Base-by-base conservation (phyloP, 2,888 invertebrate species). In the Drosophila peninsularis region DNA sequence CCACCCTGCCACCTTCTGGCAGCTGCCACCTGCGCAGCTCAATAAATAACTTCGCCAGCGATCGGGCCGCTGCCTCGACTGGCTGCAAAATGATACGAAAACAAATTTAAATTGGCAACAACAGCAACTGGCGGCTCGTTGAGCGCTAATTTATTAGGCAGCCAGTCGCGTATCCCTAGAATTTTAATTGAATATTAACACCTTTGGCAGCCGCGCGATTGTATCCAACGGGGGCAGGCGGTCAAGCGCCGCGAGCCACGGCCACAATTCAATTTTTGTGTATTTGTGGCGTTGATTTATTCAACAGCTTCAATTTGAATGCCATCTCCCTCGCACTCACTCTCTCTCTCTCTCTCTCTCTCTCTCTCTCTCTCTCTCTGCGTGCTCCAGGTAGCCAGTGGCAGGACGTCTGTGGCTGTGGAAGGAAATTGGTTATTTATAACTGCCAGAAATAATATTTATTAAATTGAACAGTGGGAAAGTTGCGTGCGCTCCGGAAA, bases 111-210 rank as follows among this genome's bases (percentile, higher is more conserved):
- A 90, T 88, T 90, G 90, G 91, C 90, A 90, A 30, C 30, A 30
- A 88, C 61, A 90, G 10, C 30, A 30, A 86, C 61, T 69, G 60
- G 86, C 45, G 27, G 30, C 90, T 90, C 89, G 91, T 90, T 90
- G 91, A 80, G 72, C 78, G 74, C 76, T 91, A 91, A 90, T 90
- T 90, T 90, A 90, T 90, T 90, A 73, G 82, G 78, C 89, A 78
- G 81, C 77, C 89, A 78, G 75, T 72, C 55, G 70, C 58, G 5
- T 42, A 82, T 76, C 75, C 81, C 89, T 90, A 89, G 88, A 85
- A 83, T 89, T 92, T 92, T 91, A 91, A 91, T 91, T 91, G 91
- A 91, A 91, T 92, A 91, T 91, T 91, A 92, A 92, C 91, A 91
- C 91, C 91, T 91, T 90, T 90, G 82, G 80, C 89, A 75, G 76